Percentiles rank a stretch among this genome's conserved stretches.
Evolutionary conservation across 2,113 vertebrate species (phyloP).

Genomic region (Sminthopsis crassicaudata): DNA sequence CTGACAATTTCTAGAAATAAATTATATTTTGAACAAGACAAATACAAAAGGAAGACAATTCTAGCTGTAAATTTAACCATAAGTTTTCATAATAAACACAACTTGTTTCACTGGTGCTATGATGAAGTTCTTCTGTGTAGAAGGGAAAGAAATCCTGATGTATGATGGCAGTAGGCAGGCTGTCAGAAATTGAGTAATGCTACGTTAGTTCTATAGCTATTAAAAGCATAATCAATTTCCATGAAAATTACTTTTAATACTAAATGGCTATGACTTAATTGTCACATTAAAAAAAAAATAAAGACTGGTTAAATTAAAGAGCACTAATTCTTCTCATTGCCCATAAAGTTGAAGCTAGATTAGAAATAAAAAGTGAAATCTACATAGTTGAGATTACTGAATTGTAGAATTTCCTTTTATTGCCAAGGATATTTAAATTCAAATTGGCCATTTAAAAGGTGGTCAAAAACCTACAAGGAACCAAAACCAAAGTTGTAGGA

Average conservation of each 20-base stretch:
- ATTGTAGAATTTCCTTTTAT: neutral
- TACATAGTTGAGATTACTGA: neutral
- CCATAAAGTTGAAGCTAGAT: slow-evolving; percentile 67
- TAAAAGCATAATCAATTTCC: slow-evolving; percentile 52
- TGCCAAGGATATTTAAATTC: neutral
- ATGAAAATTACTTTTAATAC: slow-evolving; percentile 63
- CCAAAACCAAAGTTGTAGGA: neutral
- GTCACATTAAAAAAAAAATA: slow-evolving; percentile 25
- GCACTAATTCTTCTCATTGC: slow-evolving; percentile 41
- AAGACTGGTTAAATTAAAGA: slow-evolving; percentile 64
- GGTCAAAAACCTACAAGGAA: neutral
- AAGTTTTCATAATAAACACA: slow-evolving; percentile 51
- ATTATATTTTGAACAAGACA: slow-evolving; percentile 54
- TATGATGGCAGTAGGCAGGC: neutral
- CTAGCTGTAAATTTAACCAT: slow-evolving; percentile 33
- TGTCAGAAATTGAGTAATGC: slow-evolving; percentile 55
- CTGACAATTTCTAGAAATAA: slow-evolving; percentile 31
- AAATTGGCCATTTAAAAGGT: neutral
- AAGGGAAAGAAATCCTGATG: neutral
- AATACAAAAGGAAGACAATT: slow-evolving; percentile 36
- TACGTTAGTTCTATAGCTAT: neutral
- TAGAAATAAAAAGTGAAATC: slow-evolving; percentile 4
- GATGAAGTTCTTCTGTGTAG: slow-evolving; percentile 2
- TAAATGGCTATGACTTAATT: slow-evolving; percentile 64
- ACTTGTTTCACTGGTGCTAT: slow-evolving; percentile 41